Base-by-base conservation (phyloP, 2,113 vertebrate species). In the Pteruthius melanotis region DNA sequence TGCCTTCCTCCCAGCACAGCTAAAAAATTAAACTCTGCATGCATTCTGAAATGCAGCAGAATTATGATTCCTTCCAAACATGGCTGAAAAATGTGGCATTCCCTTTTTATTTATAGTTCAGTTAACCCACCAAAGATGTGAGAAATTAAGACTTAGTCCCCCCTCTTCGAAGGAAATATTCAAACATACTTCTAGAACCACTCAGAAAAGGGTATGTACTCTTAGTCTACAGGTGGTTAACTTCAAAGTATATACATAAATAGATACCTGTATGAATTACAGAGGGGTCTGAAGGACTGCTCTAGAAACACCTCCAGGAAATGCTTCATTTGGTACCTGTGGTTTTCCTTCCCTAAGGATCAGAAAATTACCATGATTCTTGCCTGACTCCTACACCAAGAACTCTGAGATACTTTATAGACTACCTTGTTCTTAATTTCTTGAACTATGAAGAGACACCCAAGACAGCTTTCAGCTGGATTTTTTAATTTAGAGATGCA, bases 1-100 rank as follows among this genome's bases (percentile, higher is more conserved):
- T 15, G 7, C 6, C 79, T 80, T 47, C 8, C 8, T 81, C 16
- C 26, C 42, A 53, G 5, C 13, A 63, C 50, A 47, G 39, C 3
- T 0, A 0, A 65, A 90, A 88, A 53, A 4, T 1, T 10, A 71
- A 80, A 17, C n/a, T 33, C 9, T 45, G 2, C 15, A 11, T 17
- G 19, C 27, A 60, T 31, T 26, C 50, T 66, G 42, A 90, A 49
- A 39, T 31, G 19, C 23, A 86, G 49, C 3, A 40, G 6, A 59
- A 42, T 40, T 72, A 11, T 3, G 7, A 65, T 37, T 83, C 18
- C 42, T 77, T 81, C 45, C 10, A 64, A 86, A 49, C 18, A n/a
- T 0, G 1, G 5, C 3, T 65, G 61, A 26, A 90, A 59, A 7
- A 60, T 7, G 14, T 0, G 2, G 8, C 8, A 56, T 47, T 17